Evolutionary conservation across 2,888 invertebrate genomes (phyloP), one percentile per base, ranked within the genome.

Genomic region (Agrilus mali): DNA sequence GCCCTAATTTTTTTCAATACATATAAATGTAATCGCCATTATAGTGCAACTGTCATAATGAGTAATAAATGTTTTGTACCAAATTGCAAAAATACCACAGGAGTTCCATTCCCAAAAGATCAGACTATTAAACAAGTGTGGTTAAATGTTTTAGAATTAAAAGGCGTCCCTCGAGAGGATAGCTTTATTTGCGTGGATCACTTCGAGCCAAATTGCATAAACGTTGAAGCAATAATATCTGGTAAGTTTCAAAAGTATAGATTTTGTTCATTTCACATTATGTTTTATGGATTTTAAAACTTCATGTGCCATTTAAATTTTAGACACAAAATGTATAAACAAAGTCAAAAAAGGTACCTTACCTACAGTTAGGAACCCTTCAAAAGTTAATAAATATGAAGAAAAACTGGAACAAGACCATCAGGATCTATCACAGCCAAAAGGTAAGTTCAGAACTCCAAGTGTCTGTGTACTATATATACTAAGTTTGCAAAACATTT

Each of bases 171-270:
- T 14, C 44, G 48, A 17, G 32, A 47, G 0, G 45, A 44, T 10
- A 57, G 56, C 44, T 58, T 62, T 44, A 51, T 61, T 15, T 63
- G 63, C 52, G 53, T 60, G 43, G 52, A 57, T 42, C 63, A 63
- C 55, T 61, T 63, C 45, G 20, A 44, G 16, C 36, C 36, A 31
- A 32, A 32, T 16, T 40, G 44, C 35, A 36, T 50, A 31, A 43
- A 40, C 22, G 40, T 45, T 20, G 41, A 31, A 22, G 12, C 15
- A 15, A 32, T n/a, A n/a, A n/a, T 17, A 10, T 32, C 22, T 40
- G 40, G 38, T 40, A 42, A 42, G 32, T 13, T 32, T 27, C 10
- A 27, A 27, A 27, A 27, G 10, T 27, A 27, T 27, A 27, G 10
- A 39, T 12, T 16, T 38, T 38, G 16, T 10, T 4, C 20, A 14